Conservation (phyloP, 2,113 vertebrate species). For the Mus musculus region DNA sequence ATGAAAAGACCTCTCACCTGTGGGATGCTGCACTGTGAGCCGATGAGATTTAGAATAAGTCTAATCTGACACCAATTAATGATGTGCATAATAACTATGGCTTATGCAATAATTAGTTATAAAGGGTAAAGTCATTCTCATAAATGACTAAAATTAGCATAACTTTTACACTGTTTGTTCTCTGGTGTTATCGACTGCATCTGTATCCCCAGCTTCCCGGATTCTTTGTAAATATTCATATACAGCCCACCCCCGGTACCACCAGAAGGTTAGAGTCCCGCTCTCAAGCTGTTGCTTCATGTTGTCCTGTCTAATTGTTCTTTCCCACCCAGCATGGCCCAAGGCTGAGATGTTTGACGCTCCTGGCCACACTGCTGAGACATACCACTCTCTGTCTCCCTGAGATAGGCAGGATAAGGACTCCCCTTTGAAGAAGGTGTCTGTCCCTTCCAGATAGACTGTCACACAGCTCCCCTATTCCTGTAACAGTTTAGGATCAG, state of each 20-base stretch:
- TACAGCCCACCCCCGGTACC: not conserved
- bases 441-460: not conserved
- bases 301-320: not conserved
- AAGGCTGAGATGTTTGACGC: not conserved
- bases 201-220: slow-evolving; percentile 1
- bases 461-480: not conserved
- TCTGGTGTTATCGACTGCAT: slow-evolving; percentile 31
- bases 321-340: not conserved
- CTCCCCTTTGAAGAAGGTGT: not conserved
- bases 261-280: not conserved
- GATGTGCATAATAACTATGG: slow-evolving; percentile 49
- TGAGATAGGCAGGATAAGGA: not conserved
- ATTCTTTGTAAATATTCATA: not conserved
- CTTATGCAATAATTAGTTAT: slow-evolving; percentile 46
- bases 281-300: not conserved
- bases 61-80: slow-evolving; percentile 65
- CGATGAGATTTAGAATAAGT: slow-evolving; percentile 40
- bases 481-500: not conserved
- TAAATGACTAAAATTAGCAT: slow-evolving; percentile 74
- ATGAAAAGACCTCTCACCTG: not conserved
- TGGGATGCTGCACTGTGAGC: not conserved
- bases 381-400: not conserved
- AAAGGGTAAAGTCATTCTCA: slow-evolving; percentile 54
- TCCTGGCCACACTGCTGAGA: not conserved
- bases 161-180: slow-evolving; percentile 53